Evolutionary conservation across 2,797 vertebrate species (phyloP).

Genomic region (Gila robusta): DNA sequence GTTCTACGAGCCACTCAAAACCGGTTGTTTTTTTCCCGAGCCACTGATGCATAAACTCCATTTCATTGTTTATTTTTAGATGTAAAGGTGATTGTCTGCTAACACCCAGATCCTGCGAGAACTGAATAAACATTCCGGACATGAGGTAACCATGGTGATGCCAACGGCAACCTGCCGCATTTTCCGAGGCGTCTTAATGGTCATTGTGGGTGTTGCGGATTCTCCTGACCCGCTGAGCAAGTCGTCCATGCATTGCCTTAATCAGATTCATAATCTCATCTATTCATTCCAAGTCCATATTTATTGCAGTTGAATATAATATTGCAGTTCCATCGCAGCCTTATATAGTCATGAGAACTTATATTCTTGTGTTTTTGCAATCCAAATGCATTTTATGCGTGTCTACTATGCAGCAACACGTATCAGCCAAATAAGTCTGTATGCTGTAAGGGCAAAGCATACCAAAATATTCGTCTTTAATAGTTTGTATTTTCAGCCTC

Average conservation of each 20-base stretch:
- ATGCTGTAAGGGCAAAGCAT: background rate
- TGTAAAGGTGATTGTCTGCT: constrained; percentile 50
- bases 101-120: constrained; percentile 42
- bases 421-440: background rate
- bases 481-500: constrained; percentile 10
- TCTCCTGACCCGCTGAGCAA: constrained; percentile 11
- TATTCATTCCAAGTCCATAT: constrained; percentile 1
- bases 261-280: constrained; percentile 47
- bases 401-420: background rate
- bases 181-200: constrained; percentile 24
- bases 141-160: constrained; percentile 56
- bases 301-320: background rate
- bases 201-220: constrained; percentile 25
- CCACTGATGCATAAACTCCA: constrained; percentile 47
- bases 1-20: background rate
- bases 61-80: constrained; percentile 51
- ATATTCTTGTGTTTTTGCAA: background rate
- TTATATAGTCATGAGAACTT: background rate
- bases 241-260: constrained; percentile 7
- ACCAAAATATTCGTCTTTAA: background rate
- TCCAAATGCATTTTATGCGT: background rate
- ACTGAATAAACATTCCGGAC: constrained; percentile 50
- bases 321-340: background rate
- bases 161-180: constrained; percentile 27
- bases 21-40: background rate